Base-by-base conservation (phyloP, 2,888 invertebrate genomes). In the Amorpha juglandis region DNA sequence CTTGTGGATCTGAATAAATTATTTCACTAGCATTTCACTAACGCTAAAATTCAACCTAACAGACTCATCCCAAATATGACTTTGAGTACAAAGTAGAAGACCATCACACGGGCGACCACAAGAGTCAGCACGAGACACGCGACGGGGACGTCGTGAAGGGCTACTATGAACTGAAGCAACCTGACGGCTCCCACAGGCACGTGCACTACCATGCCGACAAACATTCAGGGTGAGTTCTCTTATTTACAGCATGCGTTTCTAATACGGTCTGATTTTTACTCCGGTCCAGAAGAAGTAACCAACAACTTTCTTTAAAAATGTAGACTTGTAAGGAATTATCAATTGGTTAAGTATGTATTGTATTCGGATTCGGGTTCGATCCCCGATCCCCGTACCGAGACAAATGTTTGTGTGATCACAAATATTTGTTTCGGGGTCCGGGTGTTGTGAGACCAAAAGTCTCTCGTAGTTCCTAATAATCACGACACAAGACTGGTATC, bases 91-190 rank as follows among this genome's bases (percentile, higher is more conserved):
- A 90, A 42, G 91, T 91, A 4, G 84, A 87, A 69, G 94, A 94
- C 71, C 88, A 86, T 0, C 93, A 94, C 72, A 93, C 93, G 48
- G 93, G 91, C 7, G 94, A 94, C 82, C 84, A 89, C 74, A 94
- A 94, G 79, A 87, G 84, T 71, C 94, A 94, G 78, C 82, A 88
- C 66, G 94, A 94, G 80, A 78, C 86, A 65, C 87, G 90, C 58
- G 91, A 93, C 82, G 95, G 95, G 0, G 91, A 95, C 75, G 88
- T 88, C 51, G 94, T 95, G 67, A 90, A 93, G 78, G 95, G 95
- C 45, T 52, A 68, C 67, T 73, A 73, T 69, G 70, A 72, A 71
- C 66, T 79, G 69, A 12, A 80, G 77, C 58, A 77, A 67, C 63
- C 82, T 69, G 73, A 91, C 72, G 72, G 91, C 88, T 64, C 92